Evolutionary conservation across 2,888 invertebrate genomes (phyloP).

Genomic region (Hirudinaria manillensis): DNA sequence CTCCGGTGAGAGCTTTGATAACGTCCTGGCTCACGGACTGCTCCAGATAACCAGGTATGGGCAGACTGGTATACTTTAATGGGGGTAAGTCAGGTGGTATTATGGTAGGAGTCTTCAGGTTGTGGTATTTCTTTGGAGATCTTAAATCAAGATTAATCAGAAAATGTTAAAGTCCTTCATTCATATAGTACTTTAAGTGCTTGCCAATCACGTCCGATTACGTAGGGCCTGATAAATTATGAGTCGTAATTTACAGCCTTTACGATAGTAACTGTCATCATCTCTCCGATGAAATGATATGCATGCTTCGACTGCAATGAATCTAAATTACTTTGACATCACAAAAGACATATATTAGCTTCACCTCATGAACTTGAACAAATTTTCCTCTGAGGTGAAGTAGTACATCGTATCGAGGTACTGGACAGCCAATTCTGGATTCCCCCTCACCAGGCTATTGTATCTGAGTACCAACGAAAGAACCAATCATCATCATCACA

Average conservation of each 20-base stretch:
- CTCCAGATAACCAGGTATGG: constrained; percentile 55
- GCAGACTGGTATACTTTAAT: constrained; percentile 47
- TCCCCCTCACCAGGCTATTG: constrained; percentile 52
- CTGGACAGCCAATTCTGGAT: constrained; percentile 48
- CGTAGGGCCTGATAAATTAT: not conserved
- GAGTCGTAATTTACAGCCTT: not conserved
- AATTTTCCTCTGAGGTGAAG: constrained; percentile 49
- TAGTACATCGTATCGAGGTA: constrained; percentile 50
- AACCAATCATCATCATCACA: not conserved
- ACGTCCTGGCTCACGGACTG: constrained; percentile 51
- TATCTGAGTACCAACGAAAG: constrained; percentile 42
- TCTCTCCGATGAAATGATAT: not conserved
- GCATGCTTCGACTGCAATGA: no score
- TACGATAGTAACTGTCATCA: constrained; percentile 1
- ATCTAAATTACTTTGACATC: no score
- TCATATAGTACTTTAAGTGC: not conserved
- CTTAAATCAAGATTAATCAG: constrained; percentile 40
- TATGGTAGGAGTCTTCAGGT: constrained; percentile 52
- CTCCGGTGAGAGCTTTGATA: constrained; percentile 51
- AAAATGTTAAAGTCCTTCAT: not conserved
- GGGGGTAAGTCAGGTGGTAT: constrained; percentile 51
- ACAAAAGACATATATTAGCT: not conserved
- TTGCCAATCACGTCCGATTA: not conserved
- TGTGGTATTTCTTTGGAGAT: constrained; percentile 51
- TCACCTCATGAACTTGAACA: constrained; percentile 53